These are phyloP conservation scores for Platysteira castanea DNA, from an alignment of 2,113 vertebrate species.

Conservation along the genomic window DNA sequence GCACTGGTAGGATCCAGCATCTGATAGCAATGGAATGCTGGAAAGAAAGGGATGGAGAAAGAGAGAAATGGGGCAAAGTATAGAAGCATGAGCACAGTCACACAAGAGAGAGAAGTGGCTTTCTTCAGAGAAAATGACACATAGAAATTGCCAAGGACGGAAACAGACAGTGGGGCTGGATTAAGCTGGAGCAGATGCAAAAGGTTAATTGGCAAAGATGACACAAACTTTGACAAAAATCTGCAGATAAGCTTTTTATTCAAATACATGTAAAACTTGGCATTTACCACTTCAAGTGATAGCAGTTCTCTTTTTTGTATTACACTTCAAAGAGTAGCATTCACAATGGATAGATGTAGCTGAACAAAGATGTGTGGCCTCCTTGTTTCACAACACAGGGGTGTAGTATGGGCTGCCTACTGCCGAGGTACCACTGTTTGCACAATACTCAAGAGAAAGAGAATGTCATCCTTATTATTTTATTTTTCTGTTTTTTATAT, in stretches of 20 bases:
- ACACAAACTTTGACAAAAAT: neutral
- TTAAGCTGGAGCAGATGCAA: neutral
- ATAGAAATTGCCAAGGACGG: neutral
- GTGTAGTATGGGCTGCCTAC: neutral
- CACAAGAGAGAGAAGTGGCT: neutral
- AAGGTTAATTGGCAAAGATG: neutral
- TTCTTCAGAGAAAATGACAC: neutral
- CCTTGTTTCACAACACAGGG: neutral
- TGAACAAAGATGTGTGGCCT: neutral
- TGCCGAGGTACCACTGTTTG: neutral
- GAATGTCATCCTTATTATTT: neutral
- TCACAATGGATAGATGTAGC: neutral
- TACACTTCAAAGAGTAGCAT: neutral
- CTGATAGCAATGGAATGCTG: rapidly evolving
- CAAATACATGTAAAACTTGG: neutral
- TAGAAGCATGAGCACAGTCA: rapidly evolving
- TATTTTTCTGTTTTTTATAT: neutral
- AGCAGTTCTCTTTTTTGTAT: neutral
- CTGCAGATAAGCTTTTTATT: neutral
- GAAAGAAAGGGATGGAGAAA: neutral
- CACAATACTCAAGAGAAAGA: neutral
- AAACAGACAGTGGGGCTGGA: neutral
- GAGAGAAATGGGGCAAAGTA: neutral
- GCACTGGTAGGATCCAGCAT: neutral
- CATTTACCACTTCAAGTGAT: neutral